Percentiles rank a stretch among this genome's conserved stretches.
phyloP scores from a whole-genome alignment of 1,140 invertebrate species.

The Kradibia gibbosae region DNA sequence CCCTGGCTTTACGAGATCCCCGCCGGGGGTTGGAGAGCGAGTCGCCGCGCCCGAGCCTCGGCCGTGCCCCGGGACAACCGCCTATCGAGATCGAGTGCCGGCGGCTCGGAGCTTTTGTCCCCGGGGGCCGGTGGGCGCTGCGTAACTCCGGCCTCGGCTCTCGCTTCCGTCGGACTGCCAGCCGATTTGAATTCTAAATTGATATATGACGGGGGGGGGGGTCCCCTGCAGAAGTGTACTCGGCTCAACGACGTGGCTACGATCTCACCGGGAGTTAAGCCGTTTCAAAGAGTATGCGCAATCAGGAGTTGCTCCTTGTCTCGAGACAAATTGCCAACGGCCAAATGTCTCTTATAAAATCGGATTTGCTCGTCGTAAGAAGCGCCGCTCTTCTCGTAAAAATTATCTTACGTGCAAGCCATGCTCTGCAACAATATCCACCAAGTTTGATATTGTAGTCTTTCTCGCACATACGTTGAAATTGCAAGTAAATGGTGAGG shows the following conservation, averaged over 20 bases:
- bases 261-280: not conserved
- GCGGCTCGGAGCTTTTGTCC: not conserved
- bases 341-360: not conserved
- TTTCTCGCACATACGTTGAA: too few relatives aligned
- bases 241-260: not conserved
- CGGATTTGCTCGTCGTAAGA: not conserved
- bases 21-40: not conserved
- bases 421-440: too few relatives aligned
- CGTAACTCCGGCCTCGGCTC: not conserved
- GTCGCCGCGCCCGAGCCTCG: not conserved
- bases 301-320: not conserved
- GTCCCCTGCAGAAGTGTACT: not conserved
- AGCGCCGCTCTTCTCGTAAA: not conserved
- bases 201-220: not conserved
- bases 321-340: not conserved
- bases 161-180: not conserved
- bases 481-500: too few relatives aligned
- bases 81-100: not conserved
- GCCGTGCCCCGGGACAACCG: not conserved
- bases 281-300: not conserved
- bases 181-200: conserved; percentile 32
- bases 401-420: not conserved
- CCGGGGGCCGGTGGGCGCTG: not conserved
- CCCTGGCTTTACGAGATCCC: conserved; percentile 22
- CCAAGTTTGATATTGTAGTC: too few relatives aligned